Conservation (phyloP, 2,888 invertebrate genomes). For the Epinotia bilunana region DNA sequence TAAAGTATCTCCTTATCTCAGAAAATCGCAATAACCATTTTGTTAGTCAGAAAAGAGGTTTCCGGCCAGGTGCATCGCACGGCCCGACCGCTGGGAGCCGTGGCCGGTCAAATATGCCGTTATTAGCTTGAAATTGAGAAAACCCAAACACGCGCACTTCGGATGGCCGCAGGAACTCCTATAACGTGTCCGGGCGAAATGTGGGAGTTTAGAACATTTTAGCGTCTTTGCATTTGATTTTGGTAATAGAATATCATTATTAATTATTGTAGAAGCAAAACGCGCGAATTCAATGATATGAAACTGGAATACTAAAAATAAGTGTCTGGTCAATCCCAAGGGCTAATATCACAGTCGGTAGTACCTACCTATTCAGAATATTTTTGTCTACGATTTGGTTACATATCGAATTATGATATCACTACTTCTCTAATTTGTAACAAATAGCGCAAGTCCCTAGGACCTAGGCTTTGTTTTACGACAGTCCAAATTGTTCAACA, state of each 20-base stretch:
- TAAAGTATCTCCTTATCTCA: neutral
- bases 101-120: constrained; percentile 41
- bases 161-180: constrained; percentile 37
- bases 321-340: too few species aligned
- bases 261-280: neutral
- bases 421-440: too few species aligned
- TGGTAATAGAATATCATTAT: neutral
- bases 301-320: neutral
- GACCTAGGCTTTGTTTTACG: too few species aligned
- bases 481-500: too few species aligned
- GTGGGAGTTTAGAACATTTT: constrained; percentile 1
- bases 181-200: constrained; percentile 26
- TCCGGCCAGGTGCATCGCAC: constrained; percentile 22
- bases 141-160: constrained; percentile 35
- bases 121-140: constrained; percentile 43
- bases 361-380: too few species aligned
- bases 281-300: too few species aligned
- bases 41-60: constrained; percentile 24
- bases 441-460: too few species aligned
- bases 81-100: constrained; percentile 6
- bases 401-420: too few species aligned
- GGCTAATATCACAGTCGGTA: too few species aligned
- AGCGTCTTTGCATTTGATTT: neutral
- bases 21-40: constrained; percentile 26
- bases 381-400: too few species aligned